phyloP scores from a whole-genome alignment of 2,113 vertebrate species.

The Hystrix cristata region DNA sequence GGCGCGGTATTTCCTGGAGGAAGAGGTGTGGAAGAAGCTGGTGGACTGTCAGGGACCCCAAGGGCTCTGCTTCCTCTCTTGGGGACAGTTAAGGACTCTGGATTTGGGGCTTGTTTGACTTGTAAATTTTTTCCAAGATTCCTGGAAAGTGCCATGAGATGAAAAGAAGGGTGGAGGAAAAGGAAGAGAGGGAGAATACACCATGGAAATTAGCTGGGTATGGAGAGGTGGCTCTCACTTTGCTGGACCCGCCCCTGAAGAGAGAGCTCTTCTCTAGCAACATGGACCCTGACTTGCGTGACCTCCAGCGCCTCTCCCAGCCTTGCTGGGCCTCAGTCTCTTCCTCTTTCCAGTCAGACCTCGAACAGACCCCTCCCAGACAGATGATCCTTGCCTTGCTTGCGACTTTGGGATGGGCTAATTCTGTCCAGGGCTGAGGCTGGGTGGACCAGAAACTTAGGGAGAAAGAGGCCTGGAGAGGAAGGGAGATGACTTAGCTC shows the following conservation, averaged over 20 bases:
- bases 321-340: neutral
- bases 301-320: neutral
- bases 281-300: neutral
- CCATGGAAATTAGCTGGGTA: neutral
- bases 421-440: neutral
- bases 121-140: slow-evolving; percentile 49
- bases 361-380: neutral
- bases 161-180: neutral
- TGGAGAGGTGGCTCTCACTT: neutral
- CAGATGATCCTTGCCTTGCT: neutral
- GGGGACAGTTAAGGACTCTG: neutral
- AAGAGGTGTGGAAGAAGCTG: neutral
- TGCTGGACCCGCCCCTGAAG: neutral
- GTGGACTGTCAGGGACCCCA: neutral
- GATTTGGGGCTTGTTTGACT: neutral
- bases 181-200: neutral
- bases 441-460: neutral
- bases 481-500: neutral
- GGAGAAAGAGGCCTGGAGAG: neutral
- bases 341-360: neutral
- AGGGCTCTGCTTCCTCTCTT: neutral
- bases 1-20: neutral
- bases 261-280: neutral
- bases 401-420: neutral
- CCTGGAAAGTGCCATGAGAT: neutral